Evolutionary conservation across 2,888 invertebrate species (phyloP).

Genomic region (Tuberolachnus salignus): DNA sequence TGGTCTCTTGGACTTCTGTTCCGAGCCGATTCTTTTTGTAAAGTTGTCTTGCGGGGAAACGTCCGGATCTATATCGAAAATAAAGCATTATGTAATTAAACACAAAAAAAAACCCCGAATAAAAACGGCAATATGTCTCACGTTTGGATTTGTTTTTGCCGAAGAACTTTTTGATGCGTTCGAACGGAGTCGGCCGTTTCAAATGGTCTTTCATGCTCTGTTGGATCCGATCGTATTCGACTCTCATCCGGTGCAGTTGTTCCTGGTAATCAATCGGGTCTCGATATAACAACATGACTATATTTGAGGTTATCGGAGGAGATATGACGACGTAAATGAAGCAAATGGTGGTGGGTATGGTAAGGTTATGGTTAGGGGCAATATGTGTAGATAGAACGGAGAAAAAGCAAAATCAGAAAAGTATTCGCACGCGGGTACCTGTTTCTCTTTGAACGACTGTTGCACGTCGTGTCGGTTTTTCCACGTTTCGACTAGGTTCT

Average conservation of each 20-base stretch:
- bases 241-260: constrained; percentile 78
- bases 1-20: constrained; percentile 63
- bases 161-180: constrained; percentile 77
- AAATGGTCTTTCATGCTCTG: constrained; percentile 76
- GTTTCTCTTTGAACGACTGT: constrained; percentile 81
- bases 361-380: too few relatives aligned
- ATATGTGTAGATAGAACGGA: too few relatives aligned
- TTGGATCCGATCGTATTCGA: constrained; percentile 82
- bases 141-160: constrained; percentile 65
- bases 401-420: too few relatives aligned
- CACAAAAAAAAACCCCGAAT: background rate
- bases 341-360: too few relatives aligned
- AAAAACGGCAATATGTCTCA: constrained; percentile 52
- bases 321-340: too few relatives aligned
- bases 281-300: too few relatives aligned
- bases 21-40: constrained; percentile 21
- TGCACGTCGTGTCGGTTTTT: constrained; percentile 85
- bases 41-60: constrained; percentile 48
- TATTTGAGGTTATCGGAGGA: too few relatives aligned
- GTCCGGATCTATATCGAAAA: constrained; percentile 25
- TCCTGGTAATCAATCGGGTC: constrained; percentile 66
- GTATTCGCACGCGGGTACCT: constrained; percentile 58
- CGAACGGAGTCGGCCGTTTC: constrained; percentile 81
- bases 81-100: background rate
- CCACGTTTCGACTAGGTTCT: constrained; percentile 85